Evolutionary conservation across 2,113 vertebrate species (phyloP).

Genomic region (Turdus rufiventris): DNA sequence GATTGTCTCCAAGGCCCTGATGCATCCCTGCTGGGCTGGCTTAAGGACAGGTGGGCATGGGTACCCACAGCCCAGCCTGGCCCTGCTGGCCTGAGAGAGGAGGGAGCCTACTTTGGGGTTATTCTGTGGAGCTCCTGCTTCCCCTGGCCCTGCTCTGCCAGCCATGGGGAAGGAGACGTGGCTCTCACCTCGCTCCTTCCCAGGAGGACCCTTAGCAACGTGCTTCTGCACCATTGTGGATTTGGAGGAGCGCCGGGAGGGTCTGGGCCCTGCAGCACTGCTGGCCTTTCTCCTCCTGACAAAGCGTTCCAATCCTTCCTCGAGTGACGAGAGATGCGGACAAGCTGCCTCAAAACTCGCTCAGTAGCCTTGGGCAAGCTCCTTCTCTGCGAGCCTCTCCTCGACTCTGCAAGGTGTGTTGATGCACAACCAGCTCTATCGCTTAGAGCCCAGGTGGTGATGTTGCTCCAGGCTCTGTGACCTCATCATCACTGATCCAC

Average conservation of each 20-base stretch:
- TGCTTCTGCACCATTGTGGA: background rate
- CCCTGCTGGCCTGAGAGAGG: too few relatives aligned
- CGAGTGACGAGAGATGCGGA: background rate
- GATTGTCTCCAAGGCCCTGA: background rate
- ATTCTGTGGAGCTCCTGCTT: too few relatives aligned
- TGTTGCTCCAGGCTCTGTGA: background rate
- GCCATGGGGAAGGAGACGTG: background rate
- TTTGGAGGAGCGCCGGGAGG: background rate
- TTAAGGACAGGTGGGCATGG: background rate
- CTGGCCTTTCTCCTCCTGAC: background rate
- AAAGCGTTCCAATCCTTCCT: too few relatives aligned
- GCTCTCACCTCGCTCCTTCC: background rate
- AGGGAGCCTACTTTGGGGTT: too few relatives aligned
- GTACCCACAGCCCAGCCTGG: too few relatives aligned
- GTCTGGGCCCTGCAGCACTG: background rate
- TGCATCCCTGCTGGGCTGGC: background rate
- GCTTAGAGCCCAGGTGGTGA: background rate
- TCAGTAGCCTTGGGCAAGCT: background rate
- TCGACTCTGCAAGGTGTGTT: background rate
- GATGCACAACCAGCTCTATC: rapidly evolving
- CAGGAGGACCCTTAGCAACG: rapidly evolving
- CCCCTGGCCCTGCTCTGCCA: background rate
- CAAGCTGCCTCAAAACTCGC: background rate
- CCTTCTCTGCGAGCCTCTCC: rapidly evolving
- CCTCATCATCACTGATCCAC: rapidly evolving